Evolutionary conservation across 2,113 vertebrate species (phyloP).

Genomic region (Haemorhous mexicanus): DNA sequence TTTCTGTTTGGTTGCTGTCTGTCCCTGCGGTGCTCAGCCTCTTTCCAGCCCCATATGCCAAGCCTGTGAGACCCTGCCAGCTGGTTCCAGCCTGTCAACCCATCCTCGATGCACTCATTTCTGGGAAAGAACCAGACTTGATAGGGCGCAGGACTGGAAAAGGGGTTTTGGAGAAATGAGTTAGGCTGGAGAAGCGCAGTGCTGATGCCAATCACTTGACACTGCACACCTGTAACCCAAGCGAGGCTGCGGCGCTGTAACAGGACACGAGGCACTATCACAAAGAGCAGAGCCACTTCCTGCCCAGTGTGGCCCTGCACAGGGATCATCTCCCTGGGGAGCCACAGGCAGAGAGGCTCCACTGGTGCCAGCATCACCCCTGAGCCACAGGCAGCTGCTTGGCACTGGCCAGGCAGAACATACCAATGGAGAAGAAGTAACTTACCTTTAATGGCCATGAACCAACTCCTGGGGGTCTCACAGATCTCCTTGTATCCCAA

Average conservation of each 20-base stretch:
- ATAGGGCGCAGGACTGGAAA: neutral
- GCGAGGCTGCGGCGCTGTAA: neutral
- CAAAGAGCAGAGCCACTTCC: neutral
- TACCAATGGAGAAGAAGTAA: neutral
- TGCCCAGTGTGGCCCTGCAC: neutral
- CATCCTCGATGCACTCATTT: accelerated
- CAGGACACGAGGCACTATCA: neutral
- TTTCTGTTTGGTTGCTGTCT: neutral
- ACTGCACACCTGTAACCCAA: constrained; percentile 17
- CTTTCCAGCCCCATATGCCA: neutral
- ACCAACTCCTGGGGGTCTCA: neutral
- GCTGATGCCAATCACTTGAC: neutral
- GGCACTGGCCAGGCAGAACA: neutral
- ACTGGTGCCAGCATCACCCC: neutral
- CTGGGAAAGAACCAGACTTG: neutral
- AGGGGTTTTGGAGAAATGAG: neutral
- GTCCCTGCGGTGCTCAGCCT: accelerated
- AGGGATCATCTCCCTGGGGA: neutral
- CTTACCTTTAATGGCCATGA: accelerated
- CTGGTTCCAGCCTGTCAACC: neutral
- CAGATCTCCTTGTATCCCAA: neutral
- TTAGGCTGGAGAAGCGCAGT: neutral
- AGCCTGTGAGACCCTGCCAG: neutral
- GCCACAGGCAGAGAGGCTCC: accelerated
- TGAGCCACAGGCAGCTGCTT: neutral